Evolutionary conservation across 1,140 invertebrate genomes (phyloP), one percentile per base, ranked within the genome.

Genomic region (Temnothorax nylanderi): DNA sequence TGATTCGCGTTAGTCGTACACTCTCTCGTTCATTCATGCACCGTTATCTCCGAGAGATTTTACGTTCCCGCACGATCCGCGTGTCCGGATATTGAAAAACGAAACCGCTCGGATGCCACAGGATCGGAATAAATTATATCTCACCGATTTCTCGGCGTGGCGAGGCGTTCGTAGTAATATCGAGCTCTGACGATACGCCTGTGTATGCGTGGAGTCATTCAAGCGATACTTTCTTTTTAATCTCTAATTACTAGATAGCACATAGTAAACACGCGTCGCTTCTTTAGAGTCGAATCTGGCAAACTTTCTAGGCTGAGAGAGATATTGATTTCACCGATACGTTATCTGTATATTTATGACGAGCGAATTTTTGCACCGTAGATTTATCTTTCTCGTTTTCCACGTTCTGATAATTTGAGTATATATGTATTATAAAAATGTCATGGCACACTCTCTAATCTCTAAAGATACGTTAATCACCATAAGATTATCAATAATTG

Each of bases 71-170:
- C 41, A 11, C 18, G 60, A 77, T 77, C 37, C 34, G n/a, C 10
- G 21, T 37, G 10, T 47, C 11, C 8, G 16, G 18, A 49, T 32
- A 32, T 51, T 49, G 69, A n/a, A 26, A 78, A 78, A 65, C 41
- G 41, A 78, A 65, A 78, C 26, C 18, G 32, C 44, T 37, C 44
- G 44, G 10, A 80, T 37, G 62, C n/a, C n/a, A 69, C 13, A 26
- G 21, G 34, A 56, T 54, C 34, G n/a, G 34, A 71, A 81, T 81
- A 81, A 71, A 81, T 81, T 81, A 81, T n/a, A 41, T 21, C 13
- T 21, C 47, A 34, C 13, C 21, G 64, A 81, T 54, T 81, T 71
- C 77, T 80, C 64, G 77, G n/a, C 34, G 5, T 69, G 16, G 11
- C n/a, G 18, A 47, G 32, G 3, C 49, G 7, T 32, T 69, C n/a